phyloP scores from a whole-genome alignment of 1,140 invertebrate species.

The Centruroides sculpturatus region DNA sequence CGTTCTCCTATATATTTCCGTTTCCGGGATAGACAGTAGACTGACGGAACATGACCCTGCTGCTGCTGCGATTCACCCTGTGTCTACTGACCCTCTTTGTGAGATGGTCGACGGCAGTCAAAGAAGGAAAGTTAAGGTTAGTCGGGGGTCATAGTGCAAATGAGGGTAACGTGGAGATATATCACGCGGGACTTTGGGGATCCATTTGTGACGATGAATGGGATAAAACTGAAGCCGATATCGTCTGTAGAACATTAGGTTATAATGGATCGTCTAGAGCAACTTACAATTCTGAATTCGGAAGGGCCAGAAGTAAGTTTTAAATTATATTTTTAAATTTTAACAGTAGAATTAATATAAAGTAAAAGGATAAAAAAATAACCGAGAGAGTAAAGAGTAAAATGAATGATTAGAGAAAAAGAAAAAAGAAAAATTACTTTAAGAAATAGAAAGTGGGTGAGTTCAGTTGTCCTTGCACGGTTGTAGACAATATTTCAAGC shows the following conservation, averaged over 20 bases:
- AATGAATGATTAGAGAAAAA: no score
- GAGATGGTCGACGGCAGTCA: neutral
- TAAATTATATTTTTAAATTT: neutral
- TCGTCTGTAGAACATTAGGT: slow-evolving; percentile 67
- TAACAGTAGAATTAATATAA: neutral
- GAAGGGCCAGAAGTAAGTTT: slow-evolving; percentile 53
- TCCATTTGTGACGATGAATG: slow-evolving; percentile 85
- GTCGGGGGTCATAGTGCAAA: slow-evolving; percentile 20
- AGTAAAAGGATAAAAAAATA: neutral
- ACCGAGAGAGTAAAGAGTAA: no score
- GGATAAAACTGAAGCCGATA: slow-evolving; percentile 60
- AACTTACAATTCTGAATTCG: slow-evolving; percentile 59
- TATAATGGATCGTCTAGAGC: slow-evolving; percentile 37
- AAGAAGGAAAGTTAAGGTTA: slow-evolving; percentile 21
- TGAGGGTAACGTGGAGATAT: slow-evolving; percentile 75
- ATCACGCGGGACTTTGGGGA: slow-evolving; percentile 70
- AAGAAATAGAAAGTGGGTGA: no score
- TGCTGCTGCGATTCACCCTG: no score
- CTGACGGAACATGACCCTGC: no score
- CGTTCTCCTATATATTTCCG: no score
- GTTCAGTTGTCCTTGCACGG: no score
- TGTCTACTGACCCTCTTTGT: neutral
- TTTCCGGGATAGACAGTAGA: no score
- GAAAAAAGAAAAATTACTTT: no score
- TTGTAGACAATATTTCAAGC: no score